A percentile compares a stretch with the other conserved stretches of the same genome.
Evolutionary conservation across 2,113 vertebrate species (phyloP).

Genomic region (Heteronetta atricapilla): DNA sequence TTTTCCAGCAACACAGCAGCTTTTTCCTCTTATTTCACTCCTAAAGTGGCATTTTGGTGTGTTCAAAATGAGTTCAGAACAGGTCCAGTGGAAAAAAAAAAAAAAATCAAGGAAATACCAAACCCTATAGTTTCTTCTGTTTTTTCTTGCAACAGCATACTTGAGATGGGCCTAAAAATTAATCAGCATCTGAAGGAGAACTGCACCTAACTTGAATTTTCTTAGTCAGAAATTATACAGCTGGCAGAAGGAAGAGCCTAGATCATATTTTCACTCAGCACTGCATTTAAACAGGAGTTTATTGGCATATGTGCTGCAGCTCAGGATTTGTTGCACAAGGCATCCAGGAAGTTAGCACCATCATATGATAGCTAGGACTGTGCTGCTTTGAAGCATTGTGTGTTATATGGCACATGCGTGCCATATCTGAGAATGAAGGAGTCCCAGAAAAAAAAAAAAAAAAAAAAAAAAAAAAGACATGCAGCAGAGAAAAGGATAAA

Average conservation of each 20-base stretch:
- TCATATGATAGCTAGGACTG: not conserved
- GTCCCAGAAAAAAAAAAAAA: not conserved
- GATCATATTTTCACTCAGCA: not conserved
- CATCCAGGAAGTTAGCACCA: not conserved
- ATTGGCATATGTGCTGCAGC: not conserved
- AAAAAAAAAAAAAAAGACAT: not conserved
- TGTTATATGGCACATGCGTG: not conserved
- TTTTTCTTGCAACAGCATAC: not conserved
- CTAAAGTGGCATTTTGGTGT: slow-evolving; percentile 3
- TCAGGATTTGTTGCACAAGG: not conserved
- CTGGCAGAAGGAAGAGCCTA: not conserved
- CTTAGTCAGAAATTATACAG: not conserved
- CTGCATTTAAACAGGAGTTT: not conserved
- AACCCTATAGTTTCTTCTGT: not conserved
- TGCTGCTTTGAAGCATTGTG: not conserved
- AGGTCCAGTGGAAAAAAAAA: not conserved
- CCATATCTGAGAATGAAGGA: not conserved
- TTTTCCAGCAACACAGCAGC: not conserved
- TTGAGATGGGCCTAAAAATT: not conserved
- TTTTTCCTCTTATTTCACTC: slow-evolving; percentile 13
- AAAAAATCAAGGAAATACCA: slow-evolving; percentile 9
- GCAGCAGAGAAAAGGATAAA: not conserved
- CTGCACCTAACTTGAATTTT: not conserved
- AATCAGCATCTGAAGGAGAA: not conserved
- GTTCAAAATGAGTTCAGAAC: not conserved